These are phyloP conservation scores for Cyrtonyx montezumae DNA, from an alignment of 2,113 vertebrate genomes.

Conservation along the genomic window DNA sequence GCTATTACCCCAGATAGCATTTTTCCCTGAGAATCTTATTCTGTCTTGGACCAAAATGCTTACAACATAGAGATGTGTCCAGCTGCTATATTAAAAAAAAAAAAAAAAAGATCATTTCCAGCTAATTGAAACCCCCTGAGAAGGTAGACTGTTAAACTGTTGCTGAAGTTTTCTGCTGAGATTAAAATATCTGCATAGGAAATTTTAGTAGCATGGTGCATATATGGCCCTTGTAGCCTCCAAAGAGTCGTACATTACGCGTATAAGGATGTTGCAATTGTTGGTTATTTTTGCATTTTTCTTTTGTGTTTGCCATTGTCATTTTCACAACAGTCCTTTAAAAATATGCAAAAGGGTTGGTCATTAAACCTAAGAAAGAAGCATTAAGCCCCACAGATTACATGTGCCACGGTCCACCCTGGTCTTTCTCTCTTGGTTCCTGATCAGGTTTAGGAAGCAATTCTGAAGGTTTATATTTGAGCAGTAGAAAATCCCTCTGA, in stretches of 20 bases:
- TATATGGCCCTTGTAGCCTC: not conserved
- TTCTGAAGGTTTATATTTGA: not conserved
- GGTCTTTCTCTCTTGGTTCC: not conserved
- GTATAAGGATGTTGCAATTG: not conserved
- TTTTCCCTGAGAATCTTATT: slow-evolving; percentile 49
- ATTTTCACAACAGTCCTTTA: not conserved
- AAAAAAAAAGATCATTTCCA: slow-evolving; percentile 6
- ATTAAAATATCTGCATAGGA: not conserved
- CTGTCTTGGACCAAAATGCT: slow-evolving; percentile 27
- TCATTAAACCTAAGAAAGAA: not conserved
- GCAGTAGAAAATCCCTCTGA: not conserved
- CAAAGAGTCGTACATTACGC: not conserved
- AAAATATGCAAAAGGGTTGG: not conserved
- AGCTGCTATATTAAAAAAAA: slow-evolving; percentile 14
- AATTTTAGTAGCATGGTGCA: not conserved
- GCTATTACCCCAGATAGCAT: slow-evolving; percentile 2
- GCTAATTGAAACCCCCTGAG: slow-evolving; percentile 14
- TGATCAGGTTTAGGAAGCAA: not conserved
- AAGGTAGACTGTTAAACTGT: not conserved
- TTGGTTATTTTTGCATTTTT: not conserved
- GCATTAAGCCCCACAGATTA: not conserved
- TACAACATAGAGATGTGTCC: not conserved
- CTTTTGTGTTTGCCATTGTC: not conserved
- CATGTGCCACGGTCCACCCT: not conserved
- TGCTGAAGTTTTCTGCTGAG: slow-evolving; percentile 1